Percentiles rank a stretch among this genome's conserved stretches.
phyloP scores from a whole-genome alignment of 23 tunicate genomes.

The Halocynthia roretzi region DNA sequence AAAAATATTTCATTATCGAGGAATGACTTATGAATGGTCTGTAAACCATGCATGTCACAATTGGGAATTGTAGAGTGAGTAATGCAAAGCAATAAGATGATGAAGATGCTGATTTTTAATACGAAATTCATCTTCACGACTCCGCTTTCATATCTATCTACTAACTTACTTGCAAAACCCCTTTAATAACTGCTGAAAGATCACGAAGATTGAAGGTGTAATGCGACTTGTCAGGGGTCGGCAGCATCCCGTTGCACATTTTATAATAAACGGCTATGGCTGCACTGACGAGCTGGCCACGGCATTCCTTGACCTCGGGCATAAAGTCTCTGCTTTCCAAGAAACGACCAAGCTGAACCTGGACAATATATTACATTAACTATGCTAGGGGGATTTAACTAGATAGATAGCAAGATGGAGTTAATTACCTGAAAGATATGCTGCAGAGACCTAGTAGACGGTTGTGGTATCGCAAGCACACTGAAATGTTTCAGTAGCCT shows the following conservation, averaged over 20 bases:
- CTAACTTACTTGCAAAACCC: conserved; percentile 66
- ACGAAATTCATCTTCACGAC: too few species aligned
- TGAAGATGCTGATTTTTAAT: too few species aligned
- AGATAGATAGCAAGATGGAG: background rate
- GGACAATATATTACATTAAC: background rate
- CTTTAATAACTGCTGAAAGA: conserved; percentile 79
- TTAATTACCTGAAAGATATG: conserved; percentile 72
- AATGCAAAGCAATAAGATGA: too few species aligned
- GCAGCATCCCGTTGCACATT: conserved; percentile 93
- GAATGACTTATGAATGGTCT: too few species aligned
- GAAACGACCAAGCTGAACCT: conserved; percentile 95
- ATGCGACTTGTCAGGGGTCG: conserved; percentile 89
- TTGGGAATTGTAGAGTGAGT: too few species aligned
- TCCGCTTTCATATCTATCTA: too few species aligned
- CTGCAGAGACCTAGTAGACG: conserved; percentile 88
- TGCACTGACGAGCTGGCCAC: conserved; percentile 62
- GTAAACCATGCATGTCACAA: too few species aligned
- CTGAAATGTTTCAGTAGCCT: conserved; percentile 78
- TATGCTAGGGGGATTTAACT: background rate
- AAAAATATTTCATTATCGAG: too few species aligned
- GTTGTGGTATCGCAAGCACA: conserved; percentile 81
- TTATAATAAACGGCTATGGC: conserved; percentile 90
- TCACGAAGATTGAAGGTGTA: conserved; percentile 87
- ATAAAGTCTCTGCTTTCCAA: conserved; percentile 80
- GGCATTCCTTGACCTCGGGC: conserved; percentile 93